These are phyloP conservation scores for Molanna angustata DNA, from an alignment of 2,888 invertebrate species.

Conservation along the genomic window DNA sequence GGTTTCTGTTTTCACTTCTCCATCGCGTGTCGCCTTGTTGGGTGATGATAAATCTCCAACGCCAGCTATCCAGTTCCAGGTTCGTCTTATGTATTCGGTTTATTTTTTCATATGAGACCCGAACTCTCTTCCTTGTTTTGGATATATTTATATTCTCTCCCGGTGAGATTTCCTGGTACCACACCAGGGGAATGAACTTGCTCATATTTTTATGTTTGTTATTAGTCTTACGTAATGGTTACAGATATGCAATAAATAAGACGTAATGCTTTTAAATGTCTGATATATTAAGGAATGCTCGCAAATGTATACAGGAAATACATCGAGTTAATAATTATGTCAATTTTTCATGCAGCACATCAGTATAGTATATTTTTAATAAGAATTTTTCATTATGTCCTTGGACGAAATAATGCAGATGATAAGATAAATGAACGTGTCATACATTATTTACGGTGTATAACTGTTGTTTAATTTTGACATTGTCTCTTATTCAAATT, in stretches of 20 bases:
- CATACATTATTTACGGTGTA: too few relatives aligned
- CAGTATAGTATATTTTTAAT: too few relatives aligned
- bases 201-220: constrained; percentile 28
- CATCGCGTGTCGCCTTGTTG: constrained; percentile 21
- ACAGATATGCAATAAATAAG: constrained; percentile 23
- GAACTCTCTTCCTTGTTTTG: constrained; percentile 29
- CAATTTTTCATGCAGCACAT: constrained; percentile 3
- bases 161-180: constrained; percentile 23
- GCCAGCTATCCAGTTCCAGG: too few relatives aligned
- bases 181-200: constrained; percentile 14
- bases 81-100: constrained; percentile 10
- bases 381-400: too few relatives aligned
- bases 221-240: constrained; percentile 30
- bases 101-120: constrained; percentile 13
- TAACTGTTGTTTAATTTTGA: too few relatives aligned
- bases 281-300: constrained; percentile 4
- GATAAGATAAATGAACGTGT: too few relatives aligned
- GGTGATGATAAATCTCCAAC: constrained; percentile 29
- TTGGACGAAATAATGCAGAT: too few relatives aligned
- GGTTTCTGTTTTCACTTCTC: constrained; percentile 27
- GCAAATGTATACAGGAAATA: neutral
- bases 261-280: constrained; percentile 8
- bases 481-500: too few relatives aligned
- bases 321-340: constrained; percentile 1
- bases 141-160: constrained; percentile 23